Evolutionary conservation across 2,888 invertebrate genomes (phyloP).

Genomic region (Cinara cedri): DNA sequence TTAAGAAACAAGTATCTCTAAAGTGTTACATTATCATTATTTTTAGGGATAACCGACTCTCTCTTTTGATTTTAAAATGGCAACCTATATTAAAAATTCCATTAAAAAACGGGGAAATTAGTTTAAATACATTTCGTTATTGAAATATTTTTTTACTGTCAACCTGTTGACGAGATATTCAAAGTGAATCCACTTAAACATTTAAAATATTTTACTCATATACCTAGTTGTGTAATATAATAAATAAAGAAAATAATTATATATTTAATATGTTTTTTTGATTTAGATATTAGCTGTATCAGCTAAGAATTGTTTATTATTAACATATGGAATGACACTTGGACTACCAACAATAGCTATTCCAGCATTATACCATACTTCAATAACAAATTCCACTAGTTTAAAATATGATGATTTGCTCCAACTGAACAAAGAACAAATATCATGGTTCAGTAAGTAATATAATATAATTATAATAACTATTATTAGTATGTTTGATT

Average conservation of each 20-base stretch:
- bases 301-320: slow-evolving; percentile 78
- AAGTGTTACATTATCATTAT: too few species aligned
- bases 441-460: slow-evolving; percentile 78
- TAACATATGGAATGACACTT: slow-evolving; percentile 80
- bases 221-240: background rate
- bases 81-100: too few species aligned
- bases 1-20: too few species aligned
- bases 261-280: slow-evolving; percentile 61
- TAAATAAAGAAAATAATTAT: background rate
- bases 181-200: background rate
- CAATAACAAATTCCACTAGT: slow-evolving; percentile 58
- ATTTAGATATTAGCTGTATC: slow-evolving; percentile 80
- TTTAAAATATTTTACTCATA: too few species aligned
- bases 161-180: background rate
- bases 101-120: too few species aligned
- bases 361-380: slow-evolving; percentile 70
- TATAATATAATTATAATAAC: background rate
- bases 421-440: slow-evolving; percentile 69
- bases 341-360: slow-evolving; percentile 83
- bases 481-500: background rate
- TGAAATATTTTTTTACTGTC: background rate
- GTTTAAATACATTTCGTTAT: background rate
- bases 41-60: too few species aligned
- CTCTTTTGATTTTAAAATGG: too few species aligned
- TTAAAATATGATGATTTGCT: slow-evolving; percentile 62